These are phyloP conservation scores for Aeoliscus strigatus DNA, from an alignment of 2,797 vertebrate genomes.

Conservation along the genomic window DNA sequence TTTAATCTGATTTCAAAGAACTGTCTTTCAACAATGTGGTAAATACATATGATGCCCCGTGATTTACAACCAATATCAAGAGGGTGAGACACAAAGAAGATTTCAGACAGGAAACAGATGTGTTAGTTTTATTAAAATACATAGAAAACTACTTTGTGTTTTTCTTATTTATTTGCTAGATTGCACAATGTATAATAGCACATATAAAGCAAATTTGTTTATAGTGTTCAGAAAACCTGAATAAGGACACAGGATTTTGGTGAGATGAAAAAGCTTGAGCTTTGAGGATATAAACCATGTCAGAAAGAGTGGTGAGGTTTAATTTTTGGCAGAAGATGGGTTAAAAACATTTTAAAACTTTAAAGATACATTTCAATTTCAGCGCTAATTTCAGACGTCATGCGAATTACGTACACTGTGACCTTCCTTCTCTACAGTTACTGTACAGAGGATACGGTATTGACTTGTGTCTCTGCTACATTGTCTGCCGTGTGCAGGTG, in stretches of 20 bases:
- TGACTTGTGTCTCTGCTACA: conserved; percentile 77
- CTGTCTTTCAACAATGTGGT: conserved; percentile 52
- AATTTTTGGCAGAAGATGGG: conserved; percentile 52
- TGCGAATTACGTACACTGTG: conserved; percentile 50
- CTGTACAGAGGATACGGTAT: conserved; percentile 48
- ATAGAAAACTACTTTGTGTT: conserved; percentile 83
- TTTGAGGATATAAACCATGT: conserved; percentile 42
- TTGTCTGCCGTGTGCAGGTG: conserved; percentile 71
- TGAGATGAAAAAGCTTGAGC: conserved; percentile 42
- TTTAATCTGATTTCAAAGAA: conserved; percentile 21
- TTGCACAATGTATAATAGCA: conserved; percentile 78
- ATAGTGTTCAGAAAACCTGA: conserved; percentile 62
- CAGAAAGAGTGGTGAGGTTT: conserved; percentile 39
- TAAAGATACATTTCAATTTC: conserved; percentile 51
- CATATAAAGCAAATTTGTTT: conserved; percentile 68
- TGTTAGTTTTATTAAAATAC: conserved; percentile 87
- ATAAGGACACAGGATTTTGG: conserved; percentile 54
- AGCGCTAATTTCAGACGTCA: conserved; percentile 55
- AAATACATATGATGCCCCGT: conserved; percentile 30
- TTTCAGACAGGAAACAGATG: conserved; percentile 77
- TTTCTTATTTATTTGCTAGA: conserved; percentile 72
- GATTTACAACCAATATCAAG: conserved; percentile 48
- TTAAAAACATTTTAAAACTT: conserved; percentile 52
- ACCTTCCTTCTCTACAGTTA: conserved; percentile 45
- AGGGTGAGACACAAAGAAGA: conserved; percentile 73